Evolutionary conservation across 2,888 invertebrate species (phyloP).

Genomic region (Gryllus longicercus): DNA sequence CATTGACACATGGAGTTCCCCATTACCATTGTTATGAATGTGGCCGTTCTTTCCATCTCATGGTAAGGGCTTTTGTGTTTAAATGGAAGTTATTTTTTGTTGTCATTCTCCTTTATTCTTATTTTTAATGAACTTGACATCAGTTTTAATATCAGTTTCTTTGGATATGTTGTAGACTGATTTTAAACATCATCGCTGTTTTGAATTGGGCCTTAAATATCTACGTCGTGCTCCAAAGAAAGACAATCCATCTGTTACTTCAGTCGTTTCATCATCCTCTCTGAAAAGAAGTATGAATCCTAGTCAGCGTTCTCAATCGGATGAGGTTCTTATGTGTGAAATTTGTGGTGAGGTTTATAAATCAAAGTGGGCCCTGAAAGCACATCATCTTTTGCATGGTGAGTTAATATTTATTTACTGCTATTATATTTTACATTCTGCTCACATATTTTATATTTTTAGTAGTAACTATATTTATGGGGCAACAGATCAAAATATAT

Average conservation of each 20-base stretch:
- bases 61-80: conserved; percentile 29
- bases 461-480: too few species aligned
- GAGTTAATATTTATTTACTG: conserved; percentile 31
- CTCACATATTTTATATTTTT: too few species aligned
- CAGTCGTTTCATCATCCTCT: neutral
- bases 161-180: neutral
- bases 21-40: conserved; percentile 37
- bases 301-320: conserved; percentile 27
- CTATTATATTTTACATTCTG: too few species aligned
- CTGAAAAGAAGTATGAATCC: conserved; percentile 29
- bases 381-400: conserved; percentile 49
- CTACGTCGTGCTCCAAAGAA: neutral
- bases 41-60: conserved; percentile 35
- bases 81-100: too few species aligned
- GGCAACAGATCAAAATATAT: too few species aligned
- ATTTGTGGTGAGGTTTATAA: conserved; percentile 50
- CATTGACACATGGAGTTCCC: conserved; percentile 36
- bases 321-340: conserved; percentile 46
- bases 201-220: neutral
- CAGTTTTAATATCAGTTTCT: too few species aligned
- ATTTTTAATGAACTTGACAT: too few species aligned
- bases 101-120: too few species aligned
- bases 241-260: conserved; percentile 18
- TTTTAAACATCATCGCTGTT: neutral
- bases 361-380: conserved; percentile 47